Evolutionary conservation across 1,140 invertebrate species (phyloP), one percentile per base, ranked within the genome.

Genomic region (Aphelinus atriplicis): DNA sequence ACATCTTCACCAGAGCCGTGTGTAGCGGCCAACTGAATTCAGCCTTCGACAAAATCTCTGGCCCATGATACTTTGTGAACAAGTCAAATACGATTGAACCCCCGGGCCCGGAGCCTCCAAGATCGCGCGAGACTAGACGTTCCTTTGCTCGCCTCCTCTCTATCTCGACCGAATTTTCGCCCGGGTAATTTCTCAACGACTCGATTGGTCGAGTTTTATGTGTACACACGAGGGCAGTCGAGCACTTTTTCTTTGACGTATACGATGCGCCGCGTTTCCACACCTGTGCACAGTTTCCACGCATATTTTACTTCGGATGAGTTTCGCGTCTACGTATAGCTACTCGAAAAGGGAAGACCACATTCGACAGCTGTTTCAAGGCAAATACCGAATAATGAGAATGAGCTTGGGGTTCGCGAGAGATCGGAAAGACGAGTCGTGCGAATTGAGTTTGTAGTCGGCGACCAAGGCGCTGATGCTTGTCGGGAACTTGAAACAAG

Each of bases 41-140:
- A 55, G 53, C 53, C 57, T 72, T 64, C 71, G 55, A 56, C 62
- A 7, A 65, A 72, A 72, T 72, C 55, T 72, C 62, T 57, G 71
- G 53, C 42, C 62, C 55, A 47, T 56, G 62, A 72, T 73, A 73
- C 71, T 73, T 53, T 67, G 64, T 67, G 60, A 73, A 73, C 48
- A 64, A 73, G 71, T 61, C 71, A 61, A 73, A 73, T 53, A 73
- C 63, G 67, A 72, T 73, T 73, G 66, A 73, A 50, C 55, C 10
- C 4, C 9, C 46, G 58, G 56, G 26, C 6, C 58, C 42, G 26
- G 26, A n/a, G 42, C 43, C 1, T 47, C 46, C 5, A 43, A 7
- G n/a, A 46, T 7, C 5, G 55, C 51, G 51, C 48, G n/a, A 3
- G 57, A 46, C 9, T 2, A 3, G 2, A 1, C 58, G 7, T 48